Evolutionary conservation across 2,797 vertebrate species (phyloP).

Genomic region (Pogoniulus pusillus): DNA sequence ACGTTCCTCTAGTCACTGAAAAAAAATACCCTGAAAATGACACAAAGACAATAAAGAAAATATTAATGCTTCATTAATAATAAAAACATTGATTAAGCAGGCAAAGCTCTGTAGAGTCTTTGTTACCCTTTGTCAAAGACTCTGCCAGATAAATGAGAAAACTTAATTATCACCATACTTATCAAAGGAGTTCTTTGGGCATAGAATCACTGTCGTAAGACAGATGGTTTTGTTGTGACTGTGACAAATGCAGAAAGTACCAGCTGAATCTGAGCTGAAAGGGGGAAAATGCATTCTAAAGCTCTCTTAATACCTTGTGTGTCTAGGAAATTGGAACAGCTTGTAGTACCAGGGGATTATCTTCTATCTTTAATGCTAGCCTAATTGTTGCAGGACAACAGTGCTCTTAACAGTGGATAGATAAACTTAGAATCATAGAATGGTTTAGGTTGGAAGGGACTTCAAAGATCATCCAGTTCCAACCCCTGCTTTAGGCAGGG

Average conservation of each 20-base stretch:
- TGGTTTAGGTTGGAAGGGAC: too few species aligned
- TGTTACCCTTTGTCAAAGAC: background rate
- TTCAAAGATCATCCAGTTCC: too few species aligned
- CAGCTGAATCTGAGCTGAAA: background rate
- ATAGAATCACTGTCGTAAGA: background rate
- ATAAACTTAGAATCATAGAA: background rate
- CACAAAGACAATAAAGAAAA: background rate
- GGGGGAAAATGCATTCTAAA: background rate
- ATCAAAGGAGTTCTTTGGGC: background rate
- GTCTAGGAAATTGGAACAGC: background rate
- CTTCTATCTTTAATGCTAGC: background rate
- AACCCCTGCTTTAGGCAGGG: too few species aligned
- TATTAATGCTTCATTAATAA: background rate
- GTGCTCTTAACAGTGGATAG: background rate
- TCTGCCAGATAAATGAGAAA: background rate
- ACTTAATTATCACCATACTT: background rate
- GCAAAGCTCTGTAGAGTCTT: background rate
- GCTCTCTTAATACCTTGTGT: background rate
- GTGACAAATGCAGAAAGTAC: background rate
- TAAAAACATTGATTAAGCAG: background rate
- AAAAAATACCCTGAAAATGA: background rate
- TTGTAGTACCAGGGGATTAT: background rate
- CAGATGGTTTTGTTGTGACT: background rate
- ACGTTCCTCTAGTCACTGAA: fast-evolving
- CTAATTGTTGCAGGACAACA: background rate